These are phyloP conservation scores for Protodeltote pygarga DNA, from an alignment of 2,888 invertebrate species.

Conservation along the genomic window DNA sequence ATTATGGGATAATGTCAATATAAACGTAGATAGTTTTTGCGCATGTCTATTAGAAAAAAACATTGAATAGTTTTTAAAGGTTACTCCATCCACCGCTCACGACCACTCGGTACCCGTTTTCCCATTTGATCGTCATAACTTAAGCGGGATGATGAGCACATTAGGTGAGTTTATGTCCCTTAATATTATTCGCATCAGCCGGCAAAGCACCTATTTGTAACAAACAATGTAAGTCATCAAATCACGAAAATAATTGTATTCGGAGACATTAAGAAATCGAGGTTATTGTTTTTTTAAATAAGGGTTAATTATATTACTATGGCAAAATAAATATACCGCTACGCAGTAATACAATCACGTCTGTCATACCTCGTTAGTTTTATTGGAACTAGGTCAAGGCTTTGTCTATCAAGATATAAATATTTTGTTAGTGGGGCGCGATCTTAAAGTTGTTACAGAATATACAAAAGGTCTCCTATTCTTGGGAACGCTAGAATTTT, in stretches of 20 bases:
- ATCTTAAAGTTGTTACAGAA: conserved; percentile 37
- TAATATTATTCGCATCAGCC: conserved; percentile 17
- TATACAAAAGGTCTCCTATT: conserved; percentile 38
- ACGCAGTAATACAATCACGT: conserved; percentile 65
- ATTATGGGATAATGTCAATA: too few relatives aligned
- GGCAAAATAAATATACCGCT: conserved; percentile 36
- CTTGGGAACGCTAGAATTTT: conserved; percentile 23
- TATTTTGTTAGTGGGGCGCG: conserved; percentile 44
- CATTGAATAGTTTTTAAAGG: conserved; percentile 18
- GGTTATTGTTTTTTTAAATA: conserved; percentile 23
- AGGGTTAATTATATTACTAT: conserved; percentile 19
- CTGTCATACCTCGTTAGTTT: conserved; percentile 66
- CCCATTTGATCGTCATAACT: conserved; percentile 30
- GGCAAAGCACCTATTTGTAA: conserved; percentile 17
- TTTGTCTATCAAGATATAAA: conserved; percentile 47
- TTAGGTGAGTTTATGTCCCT: conserved; percentile 24
- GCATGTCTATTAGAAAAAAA: conserved; percentile 14
- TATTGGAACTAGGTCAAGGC: conserved; percentile 64
- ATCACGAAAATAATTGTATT: conserved; percentile 19
- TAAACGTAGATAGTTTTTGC: too few relatives aligned
- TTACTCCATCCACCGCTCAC: conserved; percentile 17
- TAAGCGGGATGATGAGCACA: conserved; percentile 24
- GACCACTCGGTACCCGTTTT: conserved; percentile 22
- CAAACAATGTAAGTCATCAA: conserved; percentile 26
- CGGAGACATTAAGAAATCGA: conserved; percentile 1